Percentiles rank a stretch among this genome's conserved stretches.
Evolutionary conservation across 2,888 invertebrate genomes (phyloP).

Genomic region (Cephus rjabovi): DNA sequence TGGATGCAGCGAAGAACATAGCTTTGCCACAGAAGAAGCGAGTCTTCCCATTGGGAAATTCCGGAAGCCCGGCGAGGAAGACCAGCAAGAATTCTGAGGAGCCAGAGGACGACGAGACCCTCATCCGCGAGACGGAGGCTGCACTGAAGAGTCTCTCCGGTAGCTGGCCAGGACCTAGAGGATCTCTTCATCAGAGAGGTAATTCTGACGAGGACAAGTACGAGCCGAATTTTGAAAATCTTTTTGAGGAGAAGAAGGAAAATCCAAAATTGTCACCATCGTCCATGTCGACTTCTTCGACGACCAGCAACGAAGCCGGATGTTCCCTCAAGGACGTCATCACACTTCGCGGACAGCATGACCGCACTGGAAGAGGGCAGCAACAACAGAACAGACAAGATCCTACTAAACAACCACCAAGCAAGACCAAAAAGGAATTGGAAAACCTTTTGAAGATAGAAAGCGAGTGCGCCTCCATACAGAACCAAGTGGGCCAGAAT

Average conservation of each 20-base stretch:
- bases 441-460: conserved; percentile 68
- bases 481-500: conserved; percentile 59
- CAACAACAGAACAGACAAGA: conserved; percentile 38
- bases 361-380: conserved; percentile 45
- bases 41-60: conserved; percentile 65
- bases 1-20: conserved; percentile 59
- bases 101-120: conserved; percentile 81
- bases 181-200: conserved; percentile 72
- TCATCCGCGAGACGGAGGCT: conserved; percentile 89
- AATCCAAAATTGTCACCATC: conserved; percentile 74
- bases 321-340: conserved; percentile 78
- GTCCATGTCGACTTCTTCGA: conserved; percentile 72
- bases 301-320: conserved; percentile 71
- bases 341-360: conserved; percentile 67
- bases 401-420: conserved; percentile 36
- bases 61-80: conserved; percentile 67
- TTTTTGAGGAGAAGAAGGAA: conserved; percentile 86
- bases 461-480: conserved; percentile 67
- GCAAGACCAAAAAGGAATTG: conserved; percentile 52
- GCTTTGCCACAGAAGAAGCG: conserved; percentile 73
- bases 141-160: conserved; percentile 89
- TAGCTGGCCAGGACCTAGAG: conserved; percentile 82
- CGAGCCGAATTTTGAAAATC: conserved; percentile 84
- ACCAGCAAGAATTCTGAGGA: conserved; percentile 61
- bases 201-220: conserved; percentile 75